Evolutionary conservation across 2,113 vertebrate genomes (phyloP).

Genomic region (Xerus inauris): DNA sequence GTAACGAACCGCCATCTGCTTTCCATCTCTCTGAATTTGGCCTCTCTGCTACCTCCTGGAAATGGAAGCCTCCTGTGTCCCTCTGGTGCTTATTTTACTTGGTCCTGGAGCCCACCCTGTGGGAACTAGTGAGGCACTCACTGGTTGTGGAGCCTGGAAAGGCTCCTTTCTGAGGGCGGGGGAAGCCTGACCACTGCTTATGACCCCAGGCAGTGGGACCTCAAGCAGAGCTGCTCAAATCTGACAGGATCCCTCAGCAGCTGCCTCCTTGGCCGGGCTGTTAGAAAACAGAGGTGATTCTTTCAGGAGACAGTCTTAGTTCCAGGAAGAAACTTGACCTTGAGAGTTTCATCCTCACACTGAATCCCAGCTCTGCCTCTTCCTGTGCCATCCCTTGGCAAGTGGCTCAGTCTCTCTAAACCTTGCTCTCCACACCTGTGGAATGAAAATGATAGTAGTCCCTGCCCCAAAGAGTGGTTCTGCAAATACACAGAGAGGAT

Average conservation of each 20-base stretch:
- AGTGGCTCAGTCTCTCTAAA: neutral
- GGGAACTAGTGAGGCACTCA: neutral
- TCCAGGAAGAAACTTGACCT: neutral
- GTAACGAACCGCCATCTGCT: neutral
- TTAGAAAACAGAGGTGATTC: neutral
- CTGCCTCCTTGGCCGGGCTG: rapidly evolving
- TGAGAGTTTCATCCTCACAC: neutral
- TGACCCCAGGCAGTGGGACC: neutral
- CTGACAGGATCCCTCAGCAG: neutral
- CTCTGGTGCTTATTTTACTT: neutral
- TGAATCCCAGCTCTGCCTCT: neutral
- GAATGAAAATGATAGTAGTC: neutral
- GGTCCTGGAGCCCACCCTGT: neutral
- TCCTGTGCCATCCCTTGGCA: neutral
- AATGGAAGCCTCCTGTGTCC: neutral
- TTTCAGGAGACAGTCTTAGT: neutral
- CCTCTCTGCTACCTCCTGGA: neutral
- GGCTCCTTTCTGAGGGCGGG: neutral
- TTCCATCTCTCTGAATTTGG: neutral
- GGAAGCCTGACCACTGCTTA: neutral
- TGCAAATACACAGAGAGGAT: rapidly evolving
- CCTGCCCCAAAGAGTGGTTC: too few relatives aligned
- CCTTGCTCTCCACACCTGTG: neutral
- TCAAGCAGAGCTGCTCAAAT: neutral
- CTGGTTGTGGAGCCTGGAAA: neutral